Evolutionary conservation across 1,140 invertebrate genomes (phyloP).

Genomic region (Sogatella furcifera): DNA sequence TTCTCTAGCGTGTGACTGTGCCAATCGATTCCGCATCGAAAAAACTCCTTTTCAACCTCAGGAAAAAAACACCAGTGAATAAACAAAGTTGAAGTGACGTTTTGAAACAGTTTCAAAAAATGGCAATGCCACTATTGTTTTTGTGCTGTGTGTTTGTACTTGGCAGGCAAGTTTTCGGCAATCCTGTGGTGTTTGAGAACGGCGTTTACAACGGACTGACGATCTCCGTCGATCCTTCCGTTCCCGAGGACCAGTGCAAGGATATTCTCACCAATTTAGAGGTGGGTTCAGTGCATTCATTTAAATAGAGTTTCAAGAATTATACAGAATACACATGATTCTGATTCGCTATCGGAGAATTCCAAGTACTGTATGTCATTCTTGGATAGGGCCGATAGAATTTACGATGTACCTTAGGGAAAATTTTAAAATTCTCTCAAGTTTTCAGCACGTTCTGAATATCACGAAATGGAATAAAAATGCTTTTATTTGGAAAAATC

Average conservation of each 20-base stretch:
- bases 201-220: background rate
- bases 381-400: too few species aligned
- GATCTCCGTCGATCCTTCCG: background rate
- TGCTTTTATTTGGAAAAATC: too few species aligned
- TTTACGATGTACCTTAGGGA: too few species aligned
- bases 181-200: background rate
- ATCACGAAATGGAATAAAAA: too few species aligned
- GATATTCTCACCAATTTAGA: conserved; percentile 1
- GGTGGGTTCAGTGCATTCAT: background rate
- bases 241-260: background rate
- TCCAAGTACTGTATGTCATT: too few species aligned
- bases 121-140: background rate
- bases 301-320: too few species aligned
- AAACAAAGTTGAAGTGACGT: background rate
- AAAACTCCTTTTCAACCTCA: background rate
- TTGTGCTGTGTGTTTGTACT: background rate
- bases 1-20: background rate
- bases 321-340: too few species aligned
- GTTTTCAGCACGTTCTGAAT: too few species aligned
- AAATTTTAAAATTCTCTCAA: too few species aligned
- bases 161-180: background rate
- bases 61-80: background rate
- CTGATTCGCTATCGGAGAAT: too few species aligned
- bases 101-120: background rate
- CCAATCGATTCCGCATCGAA: background rate